phyloP scores from a whole-genome alignment of 2,888 invertebrate species.

The Pseudococcus longispinus region DNA sequence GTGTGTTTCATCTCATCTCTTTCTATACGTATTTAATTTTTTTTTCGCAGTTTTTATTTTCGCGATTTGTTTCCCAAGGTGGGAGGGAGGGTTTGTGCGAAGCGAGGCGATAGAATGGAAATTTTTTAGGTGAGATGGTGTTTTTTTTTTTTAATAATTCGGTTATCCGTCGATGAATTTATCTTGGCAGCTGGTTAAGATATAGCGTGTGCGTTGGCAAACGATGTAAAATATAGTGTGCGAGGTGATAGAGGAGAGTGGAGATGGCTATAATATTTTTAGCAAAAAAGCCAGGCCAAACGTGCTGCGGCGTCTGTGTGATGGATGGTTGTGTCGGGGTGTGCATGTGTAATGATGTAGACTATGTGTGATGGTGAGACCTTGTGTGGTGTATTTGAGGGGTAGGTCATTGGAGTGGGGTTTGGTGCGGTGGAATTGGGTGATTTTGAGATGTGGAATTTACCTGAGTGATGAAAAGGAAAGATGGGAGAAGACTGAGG shows the following conservation, averaged over 20 bases:
- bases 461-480: no score
- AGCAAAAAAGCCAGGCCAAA: slow-evolving; percentile 23
- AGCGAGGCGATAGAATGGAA: background rate
- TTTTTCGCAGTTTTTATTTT: background rate
- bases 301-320: background rate
- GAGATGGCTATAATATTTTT: slow-evolving; percentile 19
- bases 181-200: slow-evolving; percentile 21
- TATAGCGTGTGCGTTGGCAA: slow-evolving; percentile 37
- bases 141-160: slow-evolving; percentile 18
- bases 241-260: background rate
- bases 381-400: background rate
- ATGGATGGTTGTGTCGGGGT: background rate
- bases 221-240: background rate
- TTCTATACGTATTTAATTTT: background rate
- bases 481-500: no score
- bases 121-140: background rate
- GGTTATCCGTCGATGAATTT: slow-evolving; percentile 40
- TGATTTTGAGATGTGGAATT: background rate
- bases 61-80: background rate
- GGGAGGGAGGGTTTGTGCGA: background rate
- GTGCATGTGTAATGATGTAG: background rate
- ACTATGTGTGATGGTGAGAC: background rate
- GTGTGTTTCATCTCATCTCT: background rate
- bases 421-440: background rate
- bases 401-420: background rate